Evolutionary conservation across 2,113 vertebrate species (phyloP).

Genomic region (Noturus placidus): DNA sequence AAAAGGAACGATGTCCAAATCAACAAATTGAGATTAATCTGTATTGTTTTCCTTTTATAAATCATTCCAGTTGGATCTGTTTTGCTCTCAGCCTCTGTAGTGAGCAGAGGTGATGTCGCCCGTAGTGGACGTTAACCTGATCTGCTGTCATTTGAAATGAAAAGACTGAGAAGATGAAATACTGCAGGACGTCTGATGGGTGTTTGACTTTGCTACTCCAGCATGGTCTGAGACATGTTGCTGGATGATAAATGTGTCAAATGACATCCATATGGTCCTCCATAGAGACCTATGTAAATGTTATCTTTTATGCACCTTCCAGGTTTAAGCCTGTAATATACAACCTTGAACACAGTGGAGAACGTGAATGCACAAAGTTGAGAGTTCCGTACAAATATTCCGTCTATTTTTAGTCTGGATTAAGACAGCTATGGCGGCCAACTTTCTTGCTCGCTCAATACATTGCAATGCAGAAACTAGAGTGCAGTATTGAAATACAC

Average conservation of each 20-base stretch:
- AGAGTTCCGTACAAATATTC: conserved; percentile 13
- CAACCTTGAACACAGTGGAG: conserved; percentile 14
- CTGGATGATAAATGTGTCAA: conserved; percentile 10
- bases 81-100: conserved; percentile 47
- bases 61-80: conserved; percentile 65
- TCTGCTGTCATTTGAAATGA: conserved; percentile 34
- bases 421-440: conserved; percentile 27
- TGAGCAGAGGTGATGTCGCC: conserved; percentile 25
- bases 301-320: conserved; percentile 1
- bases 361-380: conserved; percentile 24
- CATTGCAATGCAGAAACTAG: conserved; percentile 27
- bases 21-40: conserved; percentile 44
- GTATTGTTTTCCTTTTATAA: conserved; percentile 23
- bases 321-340: conserved; percentile 4
- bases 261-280: conserved; percentile 35
- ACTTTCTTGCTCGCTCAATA: conserved; percentile 20
- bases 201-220: conserved; percentile 28
- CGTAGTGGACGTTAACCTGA: conserved; percentile 4
- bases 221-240: conserved; percentile 15
- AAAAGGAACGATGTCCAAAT: conserved; percentile 45
- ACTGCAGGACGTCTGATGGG: conserved; percentile 34
- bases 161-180: conserved; percentile 39
- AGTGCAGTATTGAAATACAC: conserved; percentile 30
- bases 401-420: conserved; percentile 19
- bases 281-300: conserved; percentile 17